A percentile compares a stretch with the other conserved stretches of the same genome.
phyloP scores from a whole-genome alignment of 1,140 invertebrate genomes.

The Laupala kohalensis region DNA sequence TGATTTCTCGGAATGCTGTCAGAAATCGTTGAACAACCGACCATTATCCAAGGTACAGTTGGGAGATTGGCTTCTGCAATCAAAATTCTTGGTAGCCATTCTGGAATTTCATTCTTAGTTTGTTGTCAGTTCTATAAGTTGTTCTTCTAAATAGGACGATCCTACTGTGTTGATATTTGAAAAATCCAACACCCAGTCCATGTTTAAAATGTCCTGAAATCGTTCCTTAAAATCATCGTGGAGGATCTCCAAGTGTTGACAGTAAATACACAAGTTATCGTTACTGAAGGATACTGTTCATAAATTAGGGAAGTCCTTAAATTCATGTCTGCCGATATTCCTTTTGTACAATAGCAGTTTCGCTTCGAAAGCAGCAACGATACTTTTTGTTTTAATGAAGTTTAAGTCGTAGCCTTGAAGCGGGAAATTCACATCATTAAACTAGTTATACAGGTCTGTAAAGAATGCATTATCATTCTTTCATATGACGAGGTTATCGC shows the following conservation, averaged over 20 bases:
- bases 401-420: conserved; percentile 27
- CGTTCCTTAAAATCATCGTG: conserved; percentile 21
- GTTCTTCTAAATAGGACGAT: too few species aligned
- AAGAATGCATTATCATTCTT: conserved; percentile 27
- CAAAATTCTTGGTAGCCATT: background rate
- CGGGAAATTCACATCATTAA: conserved; percentile 21
- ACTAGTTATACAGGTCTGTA: conserved; percentile 22
- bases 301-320: conserved; percentile 24
- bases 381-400: conserved; percentile 28
- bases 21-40: too few species aligned
- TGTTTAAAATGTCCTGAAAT: conserved; percentile 20
- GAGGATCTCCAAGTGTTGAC: conserved; percentile 23
- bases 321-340: conserved; percentile 24
- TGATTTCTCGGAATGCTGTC: too few species aligned
- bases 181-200: background rate
- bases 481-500: conserved; percentile 21
- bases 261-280: conserved; percentile 19
- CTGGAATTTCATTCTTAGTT: too few species aligned
- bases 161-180: background rate
- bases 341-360: conserved; percentile 26
- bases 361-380: conserved; percentile 24
- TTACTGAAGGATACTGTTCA: conserved; percentile 21
- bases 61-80: background rate
- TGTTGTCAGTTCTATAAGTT: too few species aligned
- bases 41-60: too few species aligned